These are phyloP conservation scores for Allolobophora icterica DNA, from an alignment of 2,888 invertebrate species.

Conservation along the genomic window DNA sequence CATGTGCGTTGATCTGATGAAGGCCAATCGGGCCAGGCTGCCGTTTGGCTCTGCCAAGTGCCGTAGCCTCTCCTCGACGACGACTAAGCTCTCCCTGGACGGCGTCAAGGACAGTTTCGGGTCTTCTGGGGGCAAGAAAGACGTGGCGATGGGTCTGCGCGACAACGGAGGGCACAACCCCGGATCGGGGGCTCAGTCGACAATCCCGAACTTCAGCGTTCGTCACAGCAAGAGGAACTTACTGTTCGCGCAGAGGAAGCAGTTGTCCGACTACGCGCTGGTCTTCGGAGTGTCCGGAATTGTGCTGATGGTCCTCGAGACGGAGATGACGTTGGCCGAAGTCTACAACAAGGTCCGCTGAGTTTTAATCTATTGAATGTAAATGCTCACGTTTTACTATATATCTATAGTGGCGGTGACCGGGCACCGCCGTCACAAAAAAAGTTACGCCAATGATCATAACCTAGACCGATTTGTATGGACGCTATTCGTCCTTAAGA, in stretches of 20 bases:
- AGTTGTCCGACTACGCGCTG: constrained; percentile 97
- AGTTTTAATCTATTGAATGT: not conserved
- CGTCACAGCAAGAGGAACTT: constrained; percentile 77
- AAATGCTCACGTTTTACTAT: not conserved
- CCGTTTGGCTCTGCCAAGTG: not conserved
- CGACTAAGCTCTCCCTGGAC: not conserved
- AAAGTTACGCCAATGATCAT: too few relatives aligned
- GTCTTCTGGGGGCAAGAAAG: not conserved
- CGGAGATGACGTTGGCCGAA: constrained; percentile 95
- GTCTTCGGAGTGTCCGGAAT: constrained; percentile 99
- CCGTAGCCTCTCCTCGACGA: not conserved
- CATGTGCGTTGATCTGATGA: constrained; percentile 24
- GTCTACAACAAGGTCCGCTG: constrained; percentile 73
- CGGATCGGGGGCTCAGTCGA: not conserved
- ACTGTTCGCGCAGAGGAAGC: constrained; percentile 95
- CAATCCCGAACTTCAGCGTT: constrained; percentile 20
- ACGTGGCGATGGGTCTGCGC: not conserved
- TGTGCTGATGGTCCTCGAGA: constrained; percentile 98
- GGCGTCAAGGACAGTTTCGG: too few relatives aligned
- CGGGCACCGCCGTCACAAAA: too few relatives aligned
- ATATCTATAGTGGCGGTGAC: too few relatives aligned
- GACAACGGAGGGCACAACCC: not conserved
- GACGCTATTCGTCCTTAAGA: too few relatives aligned
- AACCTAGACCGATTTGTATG: too few relatives aligned
- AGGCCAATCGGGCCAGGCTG: not conserved